Percentiles rank a stretch among this genome's conserved stretches.
phyloP scores from a whole-genome alignment of 2,888 invertebrate species.

The Brachyptera putata region DNA sequence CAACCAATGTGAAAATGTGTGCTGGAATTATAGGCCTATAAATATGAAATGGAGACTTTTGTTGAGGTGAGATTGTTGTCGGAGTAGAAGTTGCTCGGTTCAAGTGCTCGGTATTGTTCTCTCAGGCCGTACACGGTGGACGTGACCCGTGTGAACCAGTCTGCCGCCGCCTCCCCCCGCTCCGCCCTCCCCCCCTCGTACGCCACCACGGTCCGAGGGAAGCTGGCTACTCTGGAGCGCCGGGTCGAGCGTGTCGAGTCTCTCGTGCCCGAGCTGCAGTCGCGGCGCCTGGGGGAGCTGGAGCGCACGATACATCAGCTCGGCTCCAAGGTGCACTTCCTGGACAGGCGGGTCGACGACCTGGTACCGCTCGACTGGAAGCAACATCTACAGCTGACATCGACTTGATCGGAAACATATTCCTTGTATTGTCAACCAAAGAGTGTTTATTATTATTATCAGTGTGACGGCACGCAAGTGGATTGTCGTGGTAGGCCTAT shows the following conservation, averaged over 20 bases:
- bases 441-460: no score
- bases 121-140: slow-evolving; percentile 4
- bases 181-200: slow-evolving; percentile 12
- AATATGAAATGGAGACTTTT: no score
- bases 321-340: slow-evolving; percentile 28
- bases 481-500: no score
- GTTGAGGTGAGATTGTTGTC: no score
- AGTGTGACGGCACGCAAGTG: no score
- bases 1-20: no score
- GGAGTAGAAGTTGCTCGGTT: no score
- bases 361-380: slow-evolving; percentile 29
- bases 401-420: not conserved
- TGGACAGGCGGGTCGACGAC: slow-evolving; percentile 30
- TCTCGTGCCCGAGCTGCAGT: slow-evolving; percentile 26
- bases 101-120: no score
- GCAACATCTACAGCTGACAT: slow-evolving; percentile 19
- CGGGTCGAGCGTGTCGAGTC: slow-evolving; percentile 28
- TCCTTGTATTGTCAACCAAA: no score
- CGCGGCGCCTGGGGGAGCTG: slow-evolving; percentile 23
- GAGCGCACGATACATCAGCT: slow-evolving; percentile 24
- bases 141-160: slow-evolving; percentile 15
- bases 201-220: slow-evolving; percentile 14
- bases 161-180: not conserved
- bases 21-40: no score
- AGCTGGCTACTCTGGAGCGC: slow-evolving; percentile 7